Percentiles rank a stretch among this genome's conserved stretches.
Conservation (phyloP, 1,140 invertebrate species). For the Chrysopa pallens region DNA sequence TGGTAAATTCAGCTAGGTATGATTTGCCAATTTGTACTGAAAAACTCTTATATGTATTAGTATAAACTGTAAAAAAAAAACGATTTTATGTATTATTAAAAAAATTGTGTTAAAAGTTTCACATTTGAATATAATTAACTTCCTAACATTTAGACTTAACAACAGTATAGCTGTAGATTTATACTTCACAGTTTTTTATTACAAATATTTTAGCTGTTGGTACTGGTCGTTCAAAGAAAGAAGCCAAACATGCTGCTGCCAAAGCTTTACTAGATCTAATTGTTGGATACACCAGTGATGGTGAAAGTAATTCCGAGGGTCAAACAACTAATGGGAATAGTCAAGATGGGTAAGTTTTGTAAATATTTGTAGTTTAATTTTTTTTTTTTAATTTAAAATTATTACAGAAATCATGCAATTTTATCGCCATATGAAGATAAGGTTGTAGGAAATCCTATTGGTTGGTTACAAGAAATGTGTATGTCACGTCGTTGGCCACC, state of each 20-base stretch:
- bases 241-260: constrained; percentile 89
- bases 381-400: not conserved
- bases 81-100: no score
- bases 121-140: no score
- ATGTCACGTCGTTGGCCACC: constrained; percentile 90
- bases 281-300: constrained; percentile 21
- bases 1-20: no score
- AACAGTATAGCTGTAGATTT: constrained; percentile 1
- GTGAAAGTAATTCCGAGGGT: not conserved
- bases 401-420: constrained; percentile 16
- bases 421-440: constrained; percentile 39
- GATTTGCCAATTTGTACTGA: no score
- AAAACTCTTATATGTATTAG: no score
- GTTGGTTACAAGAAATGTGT: constrained; percentile 87
- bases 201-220: constrained; percentile 50
- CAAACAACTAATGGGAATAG: not conserved
- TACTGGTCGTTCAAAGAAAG: constrained; percentile 88
- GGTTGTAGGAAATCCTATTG: constrained; percentile 78
- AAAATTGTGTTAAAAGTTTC: no score
- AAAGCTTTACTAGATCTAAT: constrained; percentile 67
- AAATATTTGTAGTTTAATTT: not conserved
- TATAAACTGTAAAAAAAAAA: no score
- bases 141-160: no score
- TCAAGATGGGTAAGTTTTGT: not conserved
- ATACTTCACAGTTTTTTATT: not conserved